phyloP scores from a whole-genome alignment of 2,888 invertebrate species.

The Stenoptilia bipunctidactyla region DNA sequence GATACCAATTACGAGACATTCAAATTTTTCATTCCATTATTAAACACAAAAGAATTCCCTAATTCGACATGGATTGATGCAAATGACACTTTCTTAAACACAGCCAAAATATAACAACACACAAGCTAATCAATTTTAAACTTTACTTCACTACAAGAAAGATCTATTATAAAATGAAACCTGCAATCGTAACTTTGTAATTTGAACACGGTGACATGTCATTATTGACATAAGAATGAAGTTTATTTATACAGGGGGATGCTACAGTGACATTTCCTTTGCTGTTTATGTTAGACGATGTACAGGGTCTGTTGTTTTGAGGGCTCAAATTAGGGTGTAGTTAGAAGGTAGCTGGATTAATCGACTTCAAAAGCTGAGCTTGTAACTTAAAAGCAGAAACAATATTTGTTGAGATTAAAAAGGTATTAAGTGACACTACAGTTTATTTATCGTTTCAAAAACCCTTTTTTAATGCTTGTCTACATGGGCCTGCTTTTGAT shows the following conservation, averaged over 20 bases:
- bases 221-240: conserved; percentile 46
- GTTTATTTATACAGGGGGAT: conserved; percentile 56
- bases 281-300: conserved; percentile 22
- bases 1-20: conserved; percentile 26
- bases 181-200: background rate
- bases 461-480: no score
- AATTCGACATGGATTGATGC: conserved; percentile 58
- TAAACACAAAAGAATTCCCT: conserved; percentile 43
- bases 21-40: conserved; percentile 29
- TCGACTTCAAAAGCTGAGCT: no score
- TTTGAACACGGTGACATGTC: conserved; percentile 24
- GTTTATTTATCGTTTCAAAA: no score
- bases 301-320: conserved; percentile 15
- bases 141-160: background rate
- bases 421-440: no score
- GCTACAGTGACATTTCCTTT: conserved; percentile 23
- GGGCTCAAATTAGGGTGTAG: conserved; percentile 7
- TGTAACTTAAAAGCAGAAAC: no score
- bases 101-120: conserved; percentile 13
- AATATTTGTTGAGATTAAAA: no score
- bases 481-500: no score
- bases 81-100: conserved; percentile 50
- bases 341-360: conserved; percentile 1
- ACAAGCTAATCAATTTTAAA: no score
- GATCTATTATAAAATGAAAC: conserved; percentile 1